Percentiles rank a stretch among this genome's conserved stretches.
Conservation (phyloP, 2,113 vertebrate genomes). For the Chitala chitala region DNA sequence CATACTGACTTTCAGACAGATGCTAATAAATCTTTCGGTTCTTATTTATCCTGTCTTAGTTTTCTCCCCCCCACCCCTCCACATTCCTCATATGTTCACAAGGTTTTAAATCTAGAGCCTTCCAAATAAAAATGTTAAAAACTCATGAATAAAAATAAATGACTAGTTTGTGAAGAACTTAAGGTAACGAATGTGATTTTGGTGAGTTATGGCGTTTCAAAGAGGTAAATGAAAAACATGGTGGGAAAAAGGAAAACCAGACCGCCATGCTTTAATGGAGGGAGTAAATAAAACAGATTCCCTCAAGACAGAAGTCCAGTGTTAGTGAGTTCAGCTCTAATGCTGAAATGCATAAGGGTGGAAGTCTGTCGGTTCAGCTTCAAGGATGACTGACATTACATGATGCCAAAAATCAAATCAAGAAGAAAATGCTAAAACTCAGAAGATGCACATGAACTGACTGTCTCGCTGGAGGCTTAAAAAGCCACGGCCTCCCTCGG, state of each 20-base stretch:
- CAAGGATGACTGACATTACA: not conserved
- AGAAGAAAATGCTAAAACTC: not conserved
- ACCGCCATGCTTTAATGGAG: constrained; percentile 16
- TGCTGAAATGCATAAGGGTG: not conserved
- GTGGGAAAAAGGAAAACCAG: not conserved
- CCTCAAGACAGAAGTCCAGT: not conserved
- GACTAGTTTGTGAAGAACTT: not conserved
- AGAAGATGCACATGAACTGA: not conserved
- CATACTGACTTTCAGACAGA: constrained; percentile 63
- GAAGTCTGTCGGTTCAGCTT: not conserved
- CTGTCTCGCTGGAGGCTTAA: not conserved
- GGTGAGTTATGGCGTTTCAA: not conserved
- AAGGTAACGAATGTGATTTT: not conserved
- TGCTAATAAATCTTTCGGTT: constrained; percentile 59
- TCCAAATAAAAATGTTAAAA: constrained; percentile 34
- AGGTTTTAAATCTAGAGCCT: constrained; percentile 32
- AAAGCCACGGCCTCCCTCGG: not conserved
- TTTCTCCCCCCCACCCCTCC: constrained; percentile 12
- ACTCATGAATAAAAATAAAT: constrained; percentile 28
- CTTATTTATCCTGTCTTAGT: constrained; percentile 12
- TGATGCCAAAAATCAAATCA: not conserved
- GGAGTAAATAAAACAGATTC: constrained; percentile 5
- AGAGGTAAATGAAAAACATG: constrained; percentile 24
- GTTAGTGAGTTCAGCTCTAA: not conserved
- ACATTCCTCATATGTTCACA: constrained; percentile 44